A percentile compares a stretch with the other conserved stretches of the same genome.
Evolutionary conservation across 2,797 vertebrate species (phyloP).

Genomic region (Chrosomus eos): DNA sequence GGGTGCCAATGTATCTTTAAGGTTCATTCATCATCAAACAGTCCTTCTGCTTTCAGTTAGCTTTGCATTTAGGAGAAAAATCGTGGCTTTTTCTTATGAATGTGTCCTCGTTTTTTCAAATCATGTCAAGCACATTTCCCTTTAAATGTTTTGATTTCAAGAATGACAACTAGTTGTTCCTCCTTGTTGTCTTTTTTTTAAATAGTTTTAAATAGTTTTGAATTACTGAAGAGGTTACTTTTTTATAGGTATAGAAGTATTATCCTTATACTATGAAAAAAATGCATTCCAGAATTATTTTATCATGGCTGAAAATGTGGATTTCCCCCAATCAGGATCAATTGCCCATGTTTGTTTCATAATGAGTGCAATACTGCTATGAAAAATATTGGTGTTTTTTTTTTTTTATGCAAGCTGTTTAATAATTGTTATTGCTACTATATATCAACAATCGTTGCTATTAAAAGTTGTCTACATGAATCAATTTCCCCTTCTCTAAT

Average conservation of each 20-base stretch:
- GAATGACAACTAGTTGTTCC: background rate
- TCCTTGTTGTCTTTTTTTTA: background rate
- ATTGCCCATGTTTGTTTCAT: background rate
- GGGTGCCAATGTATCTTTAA: background rate
- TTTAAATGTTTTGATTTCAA: background rate
- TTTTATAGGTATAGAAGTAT: slow-evolving; percentile 2
- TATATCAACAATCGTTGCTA: background rate
- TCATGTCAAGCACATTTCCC: background rate
- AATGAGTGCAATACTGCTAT: background rate
- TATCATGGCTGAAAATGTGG: background rate
- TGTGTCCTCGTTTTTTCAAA: background rate
- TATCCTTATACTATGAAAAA: background rate
- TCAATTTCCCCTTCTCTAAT: background rate
- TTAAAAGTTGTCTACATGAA: slow-evolving; percentile 1
- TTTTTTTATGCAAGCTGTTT: background rate
- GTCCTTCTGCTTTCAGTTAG: background rate
- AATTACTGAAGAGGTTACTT: background rate
- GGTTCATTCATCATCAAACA: background rate
- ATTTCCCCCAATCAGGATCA: background rate
- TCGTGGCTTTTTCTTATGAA: background rate
- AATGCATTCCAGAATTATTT: slow-evolving; percentile 20
- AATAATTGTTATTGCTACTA: background rate
- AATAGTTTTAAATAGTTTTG: background rate
- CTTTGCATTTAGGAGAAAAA: background rate
- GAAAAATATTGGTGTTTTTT: background rate